Evolutionary conservation across 92 coral and sea anemone species (phyloP).

Genomic region (Muricea muricata): DNA sequence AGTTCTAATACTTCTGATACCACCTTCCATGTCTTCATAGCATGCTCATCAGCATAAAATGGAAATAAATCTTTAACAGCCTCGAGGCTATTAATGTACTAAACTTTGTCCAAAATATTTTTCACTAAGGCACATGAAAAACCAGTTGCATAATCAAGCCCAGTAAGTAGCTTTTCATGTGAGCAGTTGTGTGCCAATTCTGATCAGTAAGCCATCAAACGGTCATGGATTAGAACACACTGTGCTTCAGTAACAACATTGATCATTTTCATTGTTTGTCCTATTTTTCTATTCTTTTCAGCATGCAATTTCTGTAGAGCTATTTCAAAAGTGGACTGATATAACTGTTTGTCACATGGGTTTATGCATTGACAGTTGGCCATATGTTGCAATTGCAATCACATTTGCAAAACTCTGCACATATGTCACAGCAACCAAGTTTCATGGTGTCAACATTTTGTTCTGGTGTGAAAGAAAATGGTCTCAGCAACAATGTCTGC

Average conservation of each 20-base stretch:
- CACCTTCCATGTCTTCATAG: constrained; percentile 43
- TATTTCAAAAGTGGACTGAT: constrained; percentile 11
- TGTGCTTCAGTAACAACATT: constrained; percentile 5
- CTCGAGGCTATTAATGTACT: constrained; percentile 24
- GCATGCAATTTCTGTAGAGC: background rate
- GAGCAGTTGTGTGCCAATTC: constrained; percentile 33
- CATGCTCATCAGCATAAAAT: constrained; percentile 47
- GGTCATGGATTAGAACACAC: background rate
- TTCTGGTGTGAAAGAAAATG: constrained; percentile 29
- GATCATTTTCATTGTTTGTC: constrained; percentile 6
- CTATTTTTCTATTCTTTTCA: background rate
- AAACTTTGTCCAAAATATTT: constrained; percentile 2
- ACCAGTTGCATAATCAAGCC: constrained; percentile 59
- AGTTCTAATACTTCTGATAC: constrained; percentile 21
- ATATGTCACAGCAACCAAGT: constrained; percentile 46
- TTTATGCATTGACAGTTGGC: background rate
- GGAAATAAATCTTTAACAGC: constrained; percentile 8
- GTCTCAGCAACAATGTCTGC: constrained; percentile 22
- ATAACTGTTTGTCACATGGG: background rate
- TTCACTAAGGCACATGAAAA: constrained; percentile 39
- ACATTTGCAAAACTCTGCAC: constrained; percentile 52
- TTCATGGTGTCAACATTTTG: background rate
- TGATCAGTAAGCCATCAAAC: constrained; percentile 42
- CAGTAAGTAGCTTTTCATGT: constrained; percentile 56
- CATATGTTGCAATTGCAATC: background rate